Evolutionary conservation across 2,797 vertebrate genomes (phyloP), one percentile per base, ranked within the genome.

Genomic region (Glyptemys insculpta): DNA sequence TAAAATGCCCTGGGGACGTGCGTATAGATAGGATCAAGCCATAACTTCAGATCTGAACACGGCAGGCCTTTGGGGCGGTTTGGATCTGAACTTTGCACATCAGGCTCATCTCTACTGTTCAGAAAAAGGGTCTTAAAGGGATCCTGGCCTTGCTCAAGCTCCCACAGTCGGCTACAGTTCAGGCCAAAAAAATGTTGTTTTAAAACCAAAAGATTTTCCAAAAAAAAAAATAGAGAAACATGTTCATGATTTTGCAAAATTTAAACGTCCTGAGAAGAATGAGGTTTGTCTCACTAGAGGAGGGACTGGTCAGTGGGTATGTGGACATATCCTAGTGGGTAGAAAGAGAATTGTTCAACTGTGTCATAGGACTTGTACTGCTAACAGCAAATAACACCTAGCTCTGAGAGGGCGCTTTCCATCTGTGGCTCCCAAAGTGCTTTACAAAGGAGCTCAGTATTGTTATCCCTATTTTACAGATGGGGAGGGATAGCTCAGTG

Each of bases 1-100:
- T 81, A 93, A 97, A 96, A 50, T 90, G 79, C 79, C 65, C 88
- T 59, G 92, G 93, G 88, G 56, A 95, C 65, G 18, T 87, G 85
- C 3, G 0, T 54, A 57, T 65, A 80, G 16, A 31, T 56, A 65
- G 37, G 9, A 15, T 93, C 83, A 89, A 93, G 56, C 85, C 95
- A 27, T n/a, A 90, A 54, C 12, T 68, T 59, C 56, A 57, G 82
- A 80, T 85, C 84, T 81, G 68, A 76, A 50, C 29, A 59, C 44
- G 74, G 54, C 16, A 86, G 82, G 44, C 59, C 83, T 10, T 27
- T 34, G 5, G 11, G 72, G 59, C 52, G 90, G 79, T 79, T 81
- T 62, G 85, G 34, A 81, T 86, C 62, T 90, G 92, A 91, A 62
- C 80, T 27, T 27, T 41, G 23, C 23, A 12, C 12, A 27, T 47